Evolutionary conservation across 2,888 invertebrate genomes (phyloP), one percentile per base, ranked within the genome.

Genomic region (Mythimna pallens): DNA sequence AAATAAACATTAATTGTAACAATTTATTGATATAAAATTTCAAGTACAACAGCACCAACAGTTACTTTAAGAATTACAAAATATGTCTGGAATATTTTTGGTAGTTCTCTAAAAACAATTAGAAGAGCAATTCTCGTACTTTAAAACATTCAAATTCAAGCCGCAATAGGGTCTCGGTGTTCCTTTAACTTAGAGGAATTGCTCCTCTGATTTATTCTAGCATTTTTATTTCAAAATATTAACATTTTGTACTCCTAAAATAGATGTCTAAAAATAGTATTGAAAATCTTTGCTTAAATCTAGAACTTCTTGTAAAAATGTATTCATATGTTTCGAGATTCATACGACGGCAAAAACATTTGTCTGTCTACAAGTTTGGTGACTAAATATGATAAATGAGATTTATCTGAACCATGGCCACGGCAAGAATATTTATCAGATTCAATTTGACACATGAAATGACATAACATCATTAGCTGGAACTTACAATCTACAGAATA

Each of bases 11-110:
- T 20, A 4, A 43, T 63, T 36, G 9, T 34, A 25, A 65, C 9
- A 34, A 52, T 71, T 62, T 63, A 83, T 81, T 81, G 3, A 54
- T n/a, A 55, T 68, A 52, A 66, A 64, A 59, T 69, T 79, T 76
- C 6, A 73, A 77, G 66, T 76, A 78, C 59, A 78, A 54, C 63
- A 68, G 71, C 77, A 83, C 71, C 68, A 63, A 78, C 20, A 52
- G 62, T 43, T 55, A 43, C 30, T 55, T n/a, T 47, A 40, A 12
- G n/a, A 30, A 65, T 14, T 79, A 64, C 9, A 12, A 47, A 64
- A 50, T 22, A 4, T 30, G 14, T 55, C 6, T 50, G 30, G 20
- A 58, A 22, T 47, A 40, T 25, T 34, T 12, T 4, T 57, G 17
- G 30, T 30, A 7, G 22, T 40, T 6, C 34, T 59, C 43, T 61